Conservation (phyloP, 1,140 invertebrate species). For the Cataglyphis hispanica region DNA sequence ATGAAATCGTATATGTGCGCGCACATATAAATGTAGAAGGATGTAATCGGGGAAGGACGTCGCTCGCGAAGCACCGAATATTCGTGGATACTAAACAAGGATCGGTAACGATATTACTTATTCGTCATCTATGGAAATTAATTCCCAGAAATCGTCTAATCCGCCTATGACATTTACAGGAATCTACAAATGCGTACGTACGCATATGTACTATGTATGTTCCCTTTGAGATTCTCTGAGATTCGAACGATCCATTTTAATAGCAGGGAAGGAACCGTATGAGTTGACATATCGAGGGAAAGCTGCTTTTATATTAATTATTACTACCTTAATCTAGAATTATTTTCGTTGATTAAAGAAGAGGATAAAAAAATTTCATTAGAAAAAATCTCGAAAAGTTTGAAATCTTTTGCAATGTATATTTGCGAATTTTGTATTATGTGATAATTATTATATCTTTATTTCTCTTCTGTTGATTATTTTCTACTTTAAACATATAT, state of each 20-base stretch:
- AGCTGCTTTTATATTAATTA: constrained; percentile 16
- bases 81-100: constrained; percentile 45
- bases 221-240: constrained; percentile 39
- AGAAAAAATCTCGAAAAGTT: not conserved
- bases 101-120: constrained; percentile 49
- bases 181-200: not conserved
- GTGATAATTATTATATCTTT: not conserved
- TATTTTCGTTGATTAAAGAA: not conserved
- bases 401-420: not conserved
- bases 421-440: not conserved
- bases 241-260: constrained; percentile 39
- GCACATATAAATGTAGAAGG: constrained; percentile 38
- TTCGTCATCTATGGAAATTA: constrained; percentile 51
- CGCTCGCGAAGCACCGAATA: constrained; percentile 58
- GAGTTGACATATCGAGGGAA: not conserved
- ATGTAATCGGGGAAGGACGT: constrained; percentile 25
- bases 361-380: not conserved
- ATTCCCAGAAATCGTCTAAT: constrained; percentile 55
- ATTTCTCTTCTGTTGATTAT: not conserved
- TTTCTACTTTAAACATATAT: not conserved
- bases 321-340: not conserved
- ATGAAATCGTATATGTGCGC: constrained; percentile 15
- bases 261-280: not conserved
- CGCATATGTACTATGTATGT: not conserved
- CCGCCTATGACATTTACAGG: constrained; percentile 33